Base-by-base conservation (phyloP, 2,797 vertebrate species). In the Onychomys torridus region DNA sequence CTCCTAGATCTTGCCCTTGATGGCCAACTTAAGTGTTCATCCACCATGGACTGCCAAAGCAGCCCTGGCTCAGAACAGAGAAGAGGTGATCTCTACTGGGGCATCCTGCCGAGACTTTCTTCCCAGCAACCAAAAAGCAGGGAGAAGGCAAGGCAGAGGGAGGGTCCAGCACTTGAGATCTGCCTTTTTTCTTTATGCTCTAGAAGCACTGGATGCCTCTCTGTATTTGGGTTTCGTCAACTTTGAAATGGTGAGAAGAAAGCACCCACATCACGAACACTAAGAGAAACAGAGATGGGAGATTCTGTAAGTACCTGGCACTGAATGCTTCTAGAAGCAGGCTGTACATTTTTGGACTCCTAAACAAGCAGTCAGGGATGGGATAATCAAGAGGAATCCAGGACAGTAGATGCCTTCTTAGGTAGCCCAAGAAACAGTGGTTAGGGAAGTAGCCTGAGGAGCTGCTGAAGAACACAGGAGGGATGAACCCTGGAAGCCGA, bases 21-120 rank as follows among this genome's bases (percentile, higher is more conserved):
- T 0, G 8, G 37, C 17, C 2, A 43, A 19, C 73, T 40, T 78
- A 55, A 0, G 4, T 4, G n/a, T 52, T 4, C 2, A 43, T 25
- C 25, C 11, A 8, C 85, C 43, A 1, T 13, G 52, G 49, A 43
- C 87, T 34, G 23, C 37, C 65, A 9, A 81, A 84, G 57, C 14
- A 23, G 61, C 87, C 59, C 40, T 23, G 10, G 2, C 75, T 2
- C 40, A 34, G 55, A 78, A 55, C 43, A 46, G 23, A 87, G 90
- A 19, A 16, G 52, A 12, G 3, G 8, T 3, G 1, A 37, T 55
- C 27, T 40, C 69, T 16, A 43, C 16, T 32, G 86, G 17, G 16
- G 29, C 49, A 75, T 32, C n/a, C 23, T 55, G 34, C 10, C 7
- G 27, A 32, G 43, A 9, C 34, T n/a, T 40, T 23, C 59, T 85